Evolutionary conservation across 2,797 vertebrate species (phyloP).

Genomic region (Hephaestus fuliginosus): DNA sequence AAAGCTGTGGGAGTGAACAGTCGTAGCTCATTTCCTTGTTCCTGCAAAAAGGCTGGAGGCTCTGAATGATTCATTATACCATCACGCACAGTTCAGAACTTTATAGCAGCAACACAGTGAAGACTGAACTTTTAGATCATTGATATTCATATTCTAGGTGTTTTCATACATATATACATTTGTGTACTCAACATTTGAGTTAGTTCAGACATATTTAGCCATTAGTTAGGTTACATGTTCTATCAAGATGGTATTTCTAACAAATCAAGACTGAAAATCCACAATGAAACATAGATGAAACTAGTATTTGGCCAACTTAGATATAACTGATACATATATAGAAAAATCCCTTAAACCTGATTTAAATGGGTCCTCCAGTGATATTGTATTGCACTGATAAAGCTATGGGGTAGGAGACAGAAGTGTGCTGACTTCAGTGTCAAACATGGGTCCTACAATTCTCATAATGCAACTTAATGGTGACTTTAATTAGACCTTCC

Average conservation of each 20-base stretch:
- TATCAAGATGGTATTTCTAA: not conserved
- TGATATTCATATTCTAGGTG: not conserved
- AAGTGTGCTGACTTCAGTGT: not conserved
- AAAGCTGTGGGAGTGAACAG: conserved; percentile 7
- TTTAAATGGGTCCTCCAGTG: not conserved
- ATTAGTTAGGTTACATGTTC: not conserved
- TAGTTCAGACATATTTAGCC: not conserved
- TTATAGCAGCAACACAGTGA: not conserved
- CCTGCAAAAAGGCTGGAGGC: conserved; percentile 16
- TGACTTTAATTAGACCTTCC: not conserved
- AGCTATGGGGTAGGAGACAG: not conserved
- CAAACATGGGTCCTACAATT: not conserved
- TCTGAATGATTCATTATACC: conserved; percentile 32
- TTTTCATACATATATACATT: not conserved
- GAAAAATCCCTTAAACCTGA: not conserved
- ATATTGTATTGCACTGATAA: not conserved
- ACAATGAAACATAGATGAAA: not conserved
- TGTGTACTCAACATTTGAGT: not conserved
- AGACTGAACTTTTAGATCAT: not conserved
- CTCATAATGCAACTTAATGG: not conserved
- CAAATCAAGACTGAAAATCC: not conserved
- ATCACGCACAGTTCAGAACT: not conserved
- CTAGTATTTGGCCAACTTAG: not conserved
- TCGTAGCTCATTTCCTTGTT: conserved; percentile 43
- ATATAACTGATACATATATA: not conserved